phyloP scores from a whole-genome alignment of 2,888 invertebrate genomes.

The Epinotia bilunana region DNA sequence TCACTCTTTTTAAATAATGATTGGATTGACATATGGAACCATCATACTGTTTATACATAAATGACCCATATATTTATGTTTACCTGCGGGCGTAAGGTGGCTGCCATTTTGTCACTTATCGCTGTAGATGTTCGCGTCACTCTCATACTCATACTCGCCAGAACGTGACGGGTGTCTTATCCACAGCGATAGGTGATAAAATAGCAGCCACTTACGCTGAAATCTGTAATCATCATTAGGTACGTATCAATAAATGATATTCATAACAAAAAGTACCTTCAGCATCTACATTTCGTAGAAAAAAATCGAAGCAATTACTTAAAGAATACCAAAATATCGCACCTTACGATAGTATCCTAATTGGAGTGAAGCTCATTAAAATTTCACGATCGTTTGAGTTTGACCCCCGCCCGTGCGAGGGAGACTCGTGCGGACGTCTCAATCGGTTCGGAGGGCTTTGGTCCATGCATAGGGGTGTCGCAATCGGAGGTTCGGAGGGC shows the following conservation, averaged over 20 bases:
- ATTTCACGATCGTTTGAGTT: constrained; percentile 5
- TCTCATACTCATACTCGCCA: too few species aligned
- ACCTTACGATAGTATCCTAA: not conserved
- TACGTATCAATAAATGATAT: not conserved
- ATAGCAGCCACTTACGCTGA: too few species aligned
- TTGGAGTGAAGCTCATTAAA: constrained; percentile 13
- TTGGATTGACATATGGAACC: too few species aligned
- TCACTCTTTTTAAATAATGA: too few species aligned
- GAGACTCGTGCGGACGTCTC: not conserved
- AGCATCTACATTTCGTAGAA: not conserved
- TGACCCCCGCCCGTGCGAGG: not conserved
- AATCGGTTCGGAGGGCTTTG: not conserved
- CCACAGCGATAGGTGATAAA: too few species aligned
- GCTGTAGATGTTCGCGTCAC: too few species aligned
- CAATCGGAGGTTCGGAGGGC: constrained; percentile 4
- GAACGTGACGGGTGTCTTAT: too few species aligned
- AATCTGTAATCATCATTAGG: too few species aligned
- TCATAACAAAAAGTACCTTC: not conserved
- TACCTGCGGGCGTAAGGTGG: too few species aligned
- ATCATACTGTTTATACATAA: too few species aligned
- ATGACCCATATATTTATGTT: not conserved
- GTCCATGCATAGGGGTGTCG: not conserved
- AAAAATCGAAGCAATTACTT: not conserved
- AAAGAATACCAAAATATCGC: not conserved
- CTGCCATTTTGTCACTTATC: too few species aligned